Evolutionary conservation across 2,797 vertebrate species (phyloP).

Genomic region (Gila robusta): DNA sequence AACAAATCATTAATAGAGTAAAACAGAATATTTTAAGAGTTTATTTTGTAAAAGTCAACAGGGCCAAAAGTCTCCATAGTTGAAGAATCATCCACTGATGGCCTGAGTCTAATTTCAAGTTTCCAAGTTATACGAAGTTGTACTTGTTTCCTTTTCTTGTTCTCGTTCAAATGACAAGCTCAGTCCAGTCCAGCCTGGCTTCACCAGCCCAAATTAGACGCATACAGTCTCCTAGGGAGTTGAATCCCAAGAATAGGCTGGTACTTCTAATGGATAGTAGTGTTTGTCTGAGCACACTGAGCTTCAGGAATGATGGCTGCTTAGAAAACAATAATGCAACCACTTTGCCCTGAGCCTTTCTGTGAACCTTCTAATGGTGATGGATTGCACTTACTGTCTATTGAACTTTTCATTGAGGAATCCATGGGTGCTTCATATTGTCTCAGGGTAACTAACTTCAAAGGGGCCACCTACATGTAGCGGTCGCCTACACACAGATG

Average conservation of each 20-base stretch:
- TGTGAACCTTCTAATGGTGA: conserved; percentile 45
- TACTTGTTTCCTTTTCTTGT: neutral
- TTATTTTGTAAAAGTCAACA: neutral
- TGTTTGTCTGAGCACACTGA: conserved; percentile 36
- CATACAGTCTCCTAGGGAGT: conserved; percentile 12
- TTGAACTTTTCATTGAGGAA: conserved; percentile 37
- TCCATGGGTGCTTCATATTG: conserved; percentile 39
- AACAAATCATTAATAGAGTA: neutral
- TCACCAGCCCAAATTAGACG: conserved; percentile 14
- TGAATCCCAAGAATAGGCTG: conserved; percentile 15
- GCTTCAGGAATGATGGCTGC: conserved; percentile 36
- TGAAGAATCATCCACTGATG: neutral
- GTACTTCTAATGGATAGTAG: conserved; percentile 30
- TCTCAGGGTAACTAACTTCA: conserved; percentile 45
- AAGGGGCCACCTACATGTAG: conserved; percentile 27
- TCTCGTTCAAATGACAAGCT: neutral
- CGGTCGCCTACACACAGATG: conserved; percentile 3
- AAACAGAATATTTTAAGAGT: neutral
- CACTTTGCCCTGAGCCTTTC: conserved; percentile 35
- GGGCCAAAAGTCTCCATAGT: neutral
- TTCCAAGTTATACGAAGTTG: neutral
- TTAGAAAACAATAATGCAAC: conserved; percentile 41
- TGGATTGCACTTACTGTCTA: conserved; percentile 49
- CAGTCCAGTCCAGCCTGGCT: conserved; percentile 7
- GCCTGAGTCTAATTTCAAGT: neutral